Percentiles rank a stretch among this genome's conserved stretches.
Conservation (phyloP, 2,113 vertebrate genomes). For the Saiga tatarica region DNA sequence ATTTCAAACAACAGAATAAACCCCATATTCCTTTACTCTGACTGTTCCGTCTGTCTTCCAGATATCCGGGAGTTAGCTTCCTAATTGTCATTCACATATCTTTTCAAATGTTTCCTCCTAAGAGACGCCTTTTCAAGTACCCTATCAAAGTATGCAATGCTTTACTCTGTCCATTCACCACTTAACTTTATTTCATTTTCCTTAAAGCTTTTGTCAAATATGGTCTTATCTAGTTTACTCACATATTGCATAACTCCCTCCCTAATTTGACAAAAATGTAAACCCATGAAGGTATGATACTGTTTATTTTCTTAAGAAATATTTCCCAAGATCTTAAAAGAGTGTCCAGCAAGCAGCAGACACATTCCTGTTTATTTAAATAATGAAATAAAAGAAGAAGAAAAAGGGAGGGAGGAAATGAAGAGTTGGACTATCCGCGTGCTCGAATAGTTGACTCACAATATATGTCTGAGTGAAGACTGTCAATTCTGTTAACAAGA, state of each 20-base stretch:
- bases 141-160: neutral
- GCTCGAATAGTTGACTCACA: neutral
- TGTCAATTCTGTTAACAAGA: neutral
- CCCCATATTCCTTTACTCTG: neutral
- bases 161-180: neutral
- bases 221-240: neutral
- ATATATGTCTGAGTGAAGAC: neutral
- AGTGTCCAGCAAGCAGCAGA: neutral
- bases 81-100: neutral
- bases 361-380: neutral
- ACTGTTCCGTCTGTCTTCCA: neutral
- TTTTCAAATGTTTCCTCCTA: neutral
- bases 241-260: neutral
- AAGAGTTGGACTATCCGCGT: neutral
- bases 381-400: neutral
- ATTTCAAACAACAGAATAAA: neutral
- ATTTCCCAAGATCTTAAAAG: neutral
- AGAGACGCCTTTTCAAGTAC: neutral
- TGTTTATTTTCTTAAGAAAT: neutral
- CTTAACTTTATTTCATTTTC: neutral
- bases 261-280: neutral
- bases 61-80: neutral
- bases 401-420: neutral
- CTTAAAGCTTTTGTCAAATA: neutral
- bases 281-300: neutral